Conservation (phyloP, 2,113 vertebrate genomes). For the Tragelaphus strepsiceros region DNA sequence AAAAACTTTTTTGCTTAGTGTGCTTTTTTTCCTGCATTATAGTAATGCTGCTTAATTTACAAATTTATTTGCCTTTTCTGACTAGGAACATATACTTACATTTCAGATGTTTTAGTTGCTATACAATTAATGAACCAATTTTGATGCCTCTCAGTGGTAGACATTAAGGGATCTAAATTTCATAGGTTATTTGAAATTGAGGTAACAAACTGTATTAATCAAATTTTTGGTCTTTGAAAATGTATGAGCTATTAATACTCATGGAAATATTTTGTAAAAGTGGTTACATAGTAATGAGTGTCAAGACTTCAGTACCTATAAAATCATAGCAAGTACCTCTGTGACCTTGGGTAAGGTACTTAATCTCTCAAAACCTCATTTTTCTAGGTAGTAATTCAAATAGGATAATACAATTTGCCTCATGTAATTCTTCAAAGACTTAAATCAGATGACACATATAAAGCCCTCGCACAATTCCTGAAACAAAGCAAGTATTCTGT, state of each 20-base stretch:
- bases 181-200: background rate
- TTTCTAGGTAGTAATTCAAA: conserved; percentile 10
- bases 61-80: background rate
- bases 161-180: conserved; percentile 20
- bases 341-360: background rate
- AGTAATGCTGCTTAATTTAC: background rate
- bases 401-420: background rate
- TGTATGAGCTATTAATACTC: background rate
- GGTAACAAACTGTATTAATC: background rate
- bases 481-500: background rate
- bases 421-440: background rate
- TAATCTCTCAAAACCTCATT: background rate
- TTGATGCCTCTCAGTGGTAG: background rate
- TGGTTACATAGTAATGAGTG: background rate
- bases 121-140: background rate
- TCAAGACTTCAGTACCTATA: background rate
- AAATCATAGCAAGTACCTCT: background rate
- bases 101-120: background rate
- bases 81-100: background rate
- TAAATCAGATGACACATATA: background rate
- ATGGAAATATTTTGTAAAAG: conserved; percentile 3
- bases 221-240: background rate
- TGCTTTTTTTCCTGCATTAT: background rate
- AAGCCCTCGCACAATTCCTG: background rate
- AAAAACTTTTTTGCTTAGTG: background rate